Conservation (phyloP, 2,888 invertebrate species). For the Frankliniella intonsa region DNA sequence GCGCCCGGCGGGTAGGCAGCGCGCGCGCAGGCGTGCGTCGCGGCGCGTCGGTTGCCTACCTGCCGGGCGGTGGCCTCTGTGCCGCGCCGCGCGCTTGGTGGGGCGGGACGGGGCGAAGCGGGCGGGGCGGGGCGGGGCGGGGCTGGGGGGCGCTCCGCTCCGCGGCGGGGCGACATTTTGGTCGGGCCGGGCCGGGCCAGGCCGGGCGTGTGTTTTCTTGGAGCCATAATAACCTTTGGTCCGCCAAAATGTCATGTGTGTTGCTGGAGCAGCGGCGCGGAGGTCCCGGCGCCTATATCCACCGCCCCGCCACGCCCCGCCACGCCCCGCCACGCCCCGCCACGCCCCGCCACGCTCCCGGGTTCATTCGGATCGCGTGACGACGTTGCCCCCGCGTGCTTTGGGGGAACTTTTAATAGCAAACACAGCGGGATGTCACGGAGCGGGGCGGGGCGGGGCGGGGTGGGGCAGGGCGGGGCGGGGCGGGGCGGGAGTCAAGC, state of each 20-base stretch:
- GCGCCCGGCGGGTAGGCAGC: background rate
- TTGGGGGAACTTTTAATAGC: constrained; percentile 12
- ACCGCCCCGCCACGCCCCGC: background rate
- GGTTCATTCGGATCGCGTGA: background rate
- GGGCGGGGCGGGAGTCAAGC: too few species aligned
- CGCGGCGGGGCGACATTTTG: background rate
- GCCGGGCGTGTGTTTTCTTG: constrained; percentile 8
- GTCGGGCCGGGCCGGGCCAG: background rate
- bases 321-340: background rate
- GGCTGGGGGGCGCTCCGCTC: background rate
- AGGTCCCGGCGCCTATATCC: background rate
- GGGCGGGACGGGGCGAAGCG: too few species aligned
- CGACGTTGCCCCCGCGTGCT: background rate
- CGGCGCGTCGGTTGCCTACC: background rate
- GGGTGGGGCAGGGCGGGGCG: background rate
- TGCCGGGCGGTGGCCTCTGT: background rate
- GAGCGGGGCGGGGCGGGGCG: constrained; percentile 3
- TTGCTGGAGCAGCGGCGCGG: constrained; percentile 13
- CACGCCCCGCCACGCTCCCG: background rate
- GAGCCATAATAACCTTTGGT: constrained; percentile 24
- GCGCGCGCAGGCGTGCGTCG: background rate
- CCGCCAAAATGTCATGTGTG: constrained; percentile 22
- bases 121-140: too few species aligned
- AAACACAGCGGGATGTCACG: constrained; percentile 27
- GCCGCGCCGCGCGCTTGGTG: too few species aligned